Evolutionary conservation across 2,888 invertebrate genomes (phyloP).

Genomic region (Xanthorhoe designata): DNA sequence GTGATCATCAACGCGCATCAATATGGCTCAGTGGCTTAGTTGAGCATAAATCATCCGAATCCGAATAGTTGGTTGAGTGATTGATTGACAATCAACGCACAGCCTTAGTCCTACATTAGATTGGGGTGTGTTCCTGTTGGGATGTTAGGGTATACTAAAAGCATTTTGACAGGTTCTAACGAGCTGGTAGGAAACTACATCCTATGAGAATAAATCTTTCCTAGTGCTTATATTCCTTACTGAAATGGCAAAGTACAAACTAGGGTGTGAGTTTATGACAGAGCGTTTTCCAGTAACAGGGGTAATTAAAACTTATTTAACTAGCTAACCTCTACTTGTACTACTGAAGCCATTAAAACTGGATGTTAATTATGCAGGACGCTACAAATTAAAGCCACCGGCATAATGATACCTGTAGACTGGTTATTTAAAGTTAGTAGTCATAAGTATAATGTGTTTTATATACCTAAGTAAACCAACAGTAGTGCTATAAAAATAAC

Average conservation of each 20-base stretch:
- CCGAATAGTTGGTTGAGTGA: background rate
- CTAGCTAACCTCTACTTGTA: background rate
- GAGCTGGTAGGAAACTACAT: background rate
- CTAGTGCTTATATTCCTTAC: background rate
- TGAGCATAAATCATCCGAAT: background rate
- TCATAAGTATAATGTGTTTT: background rate
- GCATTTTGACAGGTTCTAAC: background rate
- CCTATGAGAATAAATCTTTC: background rate
- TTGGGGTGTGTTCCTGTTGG: background rate
- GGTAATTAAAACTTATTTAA: constrained; percentile 5
- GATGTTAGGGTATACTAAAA: background rate
- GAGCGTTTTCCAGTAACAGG: background rate
- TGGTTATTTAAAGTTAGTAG: background rate
- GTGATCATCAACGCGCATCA: background rate
- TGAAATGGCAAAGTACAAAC: background rate
- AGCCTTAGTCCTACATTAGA: background rate
- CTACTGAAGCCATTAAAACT: background rate
- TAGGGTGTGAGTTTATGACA: background rate
- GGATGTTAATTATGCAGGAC: background rate
- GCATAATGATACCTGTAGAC: background rate
- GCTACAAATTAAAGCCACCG: background rate
- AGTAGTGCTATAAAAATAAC: background rate
- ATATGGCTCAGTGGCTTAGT: background rate
- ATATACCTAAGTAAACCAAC: background rate
- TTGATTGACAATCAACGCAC: background rate